These are phyloP conservation scores for Ictalurus furcatus DNA, from an alignment of 2,113 vertebrate species.

Conservation along the genomic window DNA sequence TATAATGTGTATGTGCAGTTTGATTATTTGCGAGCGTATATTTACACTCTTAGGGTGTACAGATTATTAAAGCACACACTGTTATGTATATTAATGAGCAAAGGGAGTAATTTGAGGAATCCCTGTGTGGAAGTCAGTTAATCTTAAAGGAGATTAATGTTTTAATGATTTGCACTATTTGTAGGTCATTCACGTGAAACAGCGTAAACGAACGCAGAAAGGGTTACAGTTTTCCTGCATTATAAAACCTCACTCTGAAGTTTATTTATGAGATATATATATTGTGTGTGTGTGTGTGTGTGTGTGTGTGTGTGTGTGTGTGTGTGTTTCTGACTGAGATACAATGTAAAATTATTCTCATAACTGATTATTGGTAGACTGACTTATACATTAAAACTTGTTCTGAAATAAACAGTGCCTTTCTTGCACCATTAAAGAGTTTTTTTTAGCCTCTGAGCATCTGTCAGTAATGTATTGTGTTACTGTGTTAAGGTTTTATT, in stretches of 20 bases:
- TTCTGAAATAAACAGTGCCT: slow-evolving; percentile 3
- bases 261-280: background rate
- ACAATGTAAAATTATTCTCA: background rate
- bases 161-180: background rate
- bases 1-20: background rate
- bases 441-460: background rate
- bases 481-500: background rate
- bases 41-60: slow-evolving; percentile 6
- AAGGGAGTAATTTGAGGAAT: background rate
- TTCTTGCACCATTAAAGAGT: background rate
- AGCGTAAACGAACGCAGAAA: background rate
- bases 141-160: background rate
- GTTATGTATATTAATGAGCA: background rate
- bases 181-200: background rate
- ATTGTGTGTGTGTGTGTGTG: background rate
- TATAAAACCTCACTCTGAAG: background rate
- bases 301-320: background rate
- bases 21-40: background rate
- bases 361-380: background rate
- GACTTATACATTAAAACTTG: background rate
- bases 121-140: background rate
- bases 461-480: slow-evolving; percentile 6
- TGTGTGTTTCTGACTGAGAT: slow-evolving; percentile 8
- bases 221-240: background rate
- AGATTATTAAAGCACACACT: background rate